Conservation (phyloP, 2,888 invertebrate genomes). For the Encarsia formosa region DNA sequence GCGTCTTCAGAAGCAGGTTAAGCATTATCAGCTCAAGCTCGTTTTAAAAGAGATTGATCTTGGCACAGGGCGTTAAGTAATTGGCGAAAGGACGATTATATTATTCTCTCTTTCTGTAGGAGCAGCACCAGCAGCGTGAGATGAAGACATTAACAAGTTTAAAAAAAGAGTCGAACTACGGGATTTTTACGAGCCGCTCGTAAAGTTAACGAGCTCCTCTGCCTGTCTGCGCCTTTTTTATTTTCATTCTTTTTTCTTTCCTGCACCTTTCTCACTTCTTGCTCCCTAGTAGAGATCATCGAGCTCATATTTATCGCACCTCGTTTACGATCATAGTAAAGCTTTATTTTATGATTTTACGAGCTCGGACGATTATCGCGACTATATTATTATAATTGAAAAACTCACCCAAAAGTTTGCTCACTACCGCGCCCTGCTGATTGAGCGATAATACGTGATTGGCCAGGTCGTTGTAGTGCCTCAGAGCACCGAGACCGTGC, state of each 20-base stretch:
- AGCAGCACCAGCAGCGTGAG: too few species aligned
- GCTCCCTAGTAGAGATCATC: too few species aligned
- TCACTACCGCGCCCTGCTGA: conserved; percentile 83
- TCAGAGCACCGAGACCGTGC: conserved; percentile 65
- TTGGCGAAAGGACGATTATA: conserved; percentile 49
- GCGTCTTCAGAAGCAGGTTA: too few species aligned
- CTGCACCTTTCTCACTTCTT: not conserved
- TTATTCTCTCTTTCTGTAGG: conserved; percentile 43
- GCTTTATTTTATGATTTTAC: too few species aligned
- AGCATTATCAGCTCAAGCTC: too few species aligned
- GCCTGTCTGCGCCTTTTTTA: conserved; percentile 20
- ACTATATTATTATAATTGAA: too few species aligned
- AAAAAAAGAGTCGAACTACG: conserved; percentile 20
- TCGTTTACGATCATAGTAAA: too few species aligned
- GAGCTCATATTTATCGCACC: too few species aligned
- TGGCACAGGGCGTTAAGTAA: conserved; percentile 47
- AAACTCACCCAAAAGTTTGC: conserved; percentile 80
- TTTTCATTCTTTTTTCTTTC: conserved; percentile 10
- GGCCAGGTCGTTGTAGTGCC: conserved; percentile 82
- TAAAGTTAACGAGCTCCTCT: conserved; percentile 48
- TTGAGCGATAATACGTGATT: conserved; percentile 77
- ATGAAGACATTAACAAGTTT: conserved; percentile 38
- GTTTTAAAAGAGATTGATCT: conserved; percentile 49
- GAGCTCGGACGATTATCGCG: too few species aligned
- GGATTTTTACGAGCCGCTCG: conserved; percentile 51